phyloP scores from a whole-genome alignment of 2,113 vertebrate species.

The Malurus melanocephalus region DNA sequence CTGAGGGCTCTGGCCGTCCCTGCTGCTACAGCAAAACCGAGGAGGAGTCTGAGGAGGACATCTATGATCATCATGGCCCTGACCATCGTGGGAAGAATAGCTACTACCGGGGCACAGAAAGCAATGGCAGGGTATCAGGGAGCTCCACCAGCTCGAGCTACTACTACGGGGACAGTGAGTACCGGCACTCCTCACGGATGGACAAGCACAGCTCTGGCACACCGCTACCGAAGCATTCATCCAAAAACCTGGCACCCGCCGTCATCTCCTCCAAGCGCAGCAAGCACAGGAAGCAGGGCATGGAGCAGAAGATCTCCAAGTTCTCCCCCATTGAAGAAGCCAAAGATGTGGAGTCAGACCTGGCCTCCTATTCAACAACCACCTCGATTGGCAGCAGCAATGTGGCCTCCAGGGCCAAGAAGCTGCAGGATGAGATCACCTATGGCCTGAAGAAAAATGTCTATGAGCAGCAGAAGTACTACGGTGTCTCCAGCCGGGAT shows the following conservation, averaged over 20 bases:
- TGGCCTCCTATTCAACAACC: slow-evolving; percentile 86
- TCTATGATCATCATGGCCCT: slow-evolving; percentile 85
- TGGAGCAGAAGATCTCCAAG: slow-evolving; percentile 98
- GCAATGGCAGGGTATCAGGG: slow-evolving; percentile 79
- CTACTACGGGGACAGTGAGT: slow-evolving; percentile 84
- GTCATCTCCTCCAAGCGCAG: slow-evolving; percentile 93
- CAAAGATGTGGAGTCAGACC: slow-evolving; percentile 93
- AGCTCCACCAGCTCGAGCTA: slow-evolving; percentile 73
- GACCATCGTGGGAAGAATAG: slow-evolving; percentile 80
- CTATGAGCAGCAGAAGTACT: slow-evolving; percentile 95
- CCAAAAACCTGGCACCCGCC: slow-evolving; percentile 91
- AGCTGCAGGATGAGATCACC: slow-evolving; percentile 89
- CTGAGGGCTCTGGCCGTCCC: slow-evolving; percentile 73
- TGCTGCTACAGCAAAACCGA: slow-evolving; percentile 86
- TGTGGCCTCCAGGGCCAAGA: slow-evolving; percentile 87
- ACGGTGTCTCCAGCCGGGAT: slow-evolving; percentile 82
- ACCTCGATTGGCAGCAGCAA: slow-evolving; percentile 84
- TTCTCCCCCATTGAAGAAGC: slow-evolving; percentile 98
- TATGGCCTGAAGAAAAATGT: slow-evolving; percentile 91
- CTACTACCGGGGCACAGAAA: slow-evolving; percentile 80
- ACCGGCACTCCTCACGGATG: slow-evolving; percentile 81
- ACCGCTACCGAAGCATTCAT: slow-evolving; percentile 82
- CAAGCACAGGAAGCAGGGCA: slow-evolving; percentile 96
- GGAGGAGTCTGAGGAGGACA: slow-evolving; percentile 93
- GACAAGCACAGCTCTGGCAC: slow-evolving; percentile 76